These are phyloP conservation scores for Aviceda subcristata DNA, from an alignment of 2,113 vertebrate genomes.

Conservation along the genomic window DNA sequence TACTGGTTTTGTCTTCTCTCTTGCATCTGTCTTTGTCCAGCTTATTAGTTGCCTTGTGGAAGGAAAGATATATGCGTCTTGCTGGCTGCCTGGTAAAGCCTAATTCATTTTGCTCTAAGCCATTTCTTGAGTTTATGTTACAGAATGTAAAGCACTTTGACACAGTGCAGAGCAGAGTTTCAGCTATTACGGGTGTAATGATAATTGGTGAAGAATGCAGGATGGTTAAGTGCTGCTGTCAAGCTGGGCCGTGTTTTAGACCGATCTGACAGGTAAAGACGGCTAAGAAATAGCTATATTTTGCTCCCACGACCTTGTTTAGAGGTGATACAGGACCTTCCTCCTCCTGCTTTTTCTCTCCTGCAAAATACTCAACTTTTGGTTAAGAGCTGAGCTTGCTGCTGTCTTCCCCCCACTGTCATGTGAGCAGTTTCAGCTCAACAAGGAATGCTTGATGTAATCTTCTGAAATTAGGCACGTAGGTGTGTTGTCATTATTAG, in stretches of 20 bases:
- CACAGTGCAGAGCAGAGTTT: neutral
- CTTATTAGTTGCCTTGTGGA: neutral
- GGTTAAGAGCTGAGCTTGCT: neutral
- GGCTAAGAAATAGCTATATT: neutral
- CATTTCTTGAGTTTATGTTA: neutral
- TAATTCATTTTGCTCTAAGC: neutral
- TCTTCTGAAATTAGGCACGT: neutral
- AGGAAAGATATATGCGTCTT: neutral
- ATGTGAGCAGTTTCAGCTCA: neutral
- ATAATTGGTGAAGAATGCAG: neutral
- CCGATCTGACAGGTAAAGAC: neutral
- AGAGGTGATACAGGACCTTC: neutral
- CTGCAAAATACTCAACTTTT: neutral
- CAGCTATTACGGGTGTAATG: neutral
- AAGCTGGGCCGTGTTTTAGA: neutral
- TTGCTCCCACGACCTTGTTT: neutral
- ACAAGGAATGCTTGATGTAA: neutral
- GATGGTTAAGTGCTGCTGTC: neutral
- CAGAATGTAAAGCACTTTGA: neutral
- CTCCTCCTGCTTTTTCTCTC: neutral
- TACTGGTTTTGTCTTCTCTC: neutral
- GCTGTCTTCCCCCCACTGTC: fast-evolving
- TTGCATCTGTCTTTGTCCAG: neutral
- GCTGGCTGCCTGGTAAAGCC: neutral
- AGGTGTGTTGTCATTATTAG: neutral